Percentiles rank a stretch among this genome's conserved stretches.
Evolutionary conservation across 2,113 vertebrate species (phyloP).

Genomic region (Serinus canaria): DNA sequence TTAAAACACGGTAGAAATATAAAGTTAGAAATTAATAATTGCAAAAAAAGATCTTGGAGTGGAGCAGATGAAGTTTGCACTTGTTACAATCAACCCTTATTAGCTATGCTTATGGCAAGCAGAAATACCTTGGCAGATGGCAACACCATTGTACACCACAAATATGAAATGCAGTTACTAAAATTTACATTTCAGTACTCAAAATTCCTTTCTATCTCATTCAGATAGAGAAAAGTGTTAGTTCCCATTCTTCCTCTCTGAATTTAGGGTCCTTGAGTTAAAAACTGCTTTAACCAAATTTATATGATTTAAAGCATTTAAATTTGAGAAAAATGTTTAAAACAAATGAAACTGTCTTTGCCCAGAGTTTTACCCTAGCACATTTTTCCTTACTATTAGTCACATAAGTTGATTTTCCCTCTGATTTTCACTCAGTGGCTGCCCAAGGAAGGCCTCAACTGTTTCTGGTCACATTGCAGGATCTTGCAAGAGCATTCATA

Average conservation of each 20-base stretch:
- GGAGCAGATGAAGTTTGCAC: not conserved
- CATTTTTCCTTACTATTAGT: not conserved
- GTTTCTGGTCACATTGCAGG: not conserved
- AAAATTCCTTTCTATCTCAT: not conserved
- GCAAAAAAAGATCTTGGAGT: not conserved
- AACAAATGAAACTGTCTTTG: not conserved
- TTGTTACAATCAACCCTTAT: not conserved
- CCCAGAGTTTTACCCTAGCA: not conserved
- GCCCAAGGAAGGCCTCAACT: not conserved
- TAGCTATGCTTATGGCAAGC: not conserved
- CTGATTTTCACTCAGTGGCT: not conserved
- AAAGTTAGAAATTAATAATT: not conserved
- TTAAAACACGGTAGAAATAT: not conserved
- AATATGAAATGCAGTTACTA: not conserved
- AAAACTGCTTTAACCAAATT: not conserved
- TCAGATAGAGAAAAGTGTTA: not conserved
- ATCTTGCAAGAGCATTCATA: not conserved
- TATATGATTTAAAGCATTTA: not conserved
- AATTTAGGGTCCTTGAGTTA: not conserved
- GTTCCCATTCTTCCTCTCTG: not conserved
- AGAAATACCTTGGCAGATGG: not conserved
- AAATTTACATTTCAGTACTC: not conserved
- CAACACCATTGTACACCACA: not conserved
- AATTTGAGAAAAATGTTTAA: not conserved
- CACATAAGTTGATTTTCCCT: not conserved